Evolutionary conservation across 2,888 invertebrate genomes (phyloP), one percentile per base, ranked within the genome.

Genomic region (Sarcophaga variegata): DNA sequence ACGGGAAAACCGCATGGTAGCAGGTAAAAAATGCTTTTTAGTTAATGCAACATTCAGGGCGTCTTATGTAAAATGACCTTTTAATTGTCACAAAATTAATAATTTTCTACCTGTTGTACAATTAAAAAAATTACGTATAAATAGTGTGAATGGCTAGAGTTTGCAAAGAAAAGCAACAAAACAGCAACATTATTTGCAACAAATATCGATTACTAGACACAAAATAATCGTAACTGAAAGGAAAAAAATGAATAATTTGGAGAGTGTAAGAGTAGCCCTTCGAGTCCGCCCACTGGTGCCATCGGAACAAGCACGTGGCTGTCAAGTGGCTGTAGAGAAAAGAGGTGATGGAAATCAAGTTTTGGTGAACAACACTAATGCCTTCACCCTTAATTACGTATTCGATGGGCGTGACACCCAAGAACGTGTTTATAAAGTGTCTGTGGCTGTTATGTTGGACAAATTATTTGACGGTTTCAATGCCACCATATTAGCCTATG

Each of bases 401-500:
- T 97, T 97, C 90, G 94, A 95, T 37, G 95, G 95, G 72, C 95
- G 95, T n/a, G 94, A 96, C 2, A 94, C 94, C 0, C 98, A 98
- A 90, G 94, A 95, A 70, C 94, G 95, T 62, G 95, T 98, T 64
- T 98, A 98, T 92, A 94, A 96, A 45, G 95, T 94, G 27, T 95
- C 97, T 12, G 96, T 98, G 0, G 95, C 95, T 89, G 94, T 95
- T 17, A 95, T 98, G 88, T 94, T 98, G 37, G 94, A 94, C 3
- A 96, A 96, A 90, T 94, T 98, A 17, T 97, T 98, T 92, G 95
- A 96, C 94, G 97, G 98, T 0, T 99, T 97, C 91, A 99, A 99
- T 94, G 97, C 98, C 0, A 99, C 98, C 4, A 97, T 99, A 81
- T 92, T 99, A 77, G 98, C 99, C 0, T 99, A 99, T 93, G 99